These are phyloP conservation scores for Serilophus lunatus DNA, from an alignment of 2,113 vertebrate species.

Conservation along the genomic window DNA sequence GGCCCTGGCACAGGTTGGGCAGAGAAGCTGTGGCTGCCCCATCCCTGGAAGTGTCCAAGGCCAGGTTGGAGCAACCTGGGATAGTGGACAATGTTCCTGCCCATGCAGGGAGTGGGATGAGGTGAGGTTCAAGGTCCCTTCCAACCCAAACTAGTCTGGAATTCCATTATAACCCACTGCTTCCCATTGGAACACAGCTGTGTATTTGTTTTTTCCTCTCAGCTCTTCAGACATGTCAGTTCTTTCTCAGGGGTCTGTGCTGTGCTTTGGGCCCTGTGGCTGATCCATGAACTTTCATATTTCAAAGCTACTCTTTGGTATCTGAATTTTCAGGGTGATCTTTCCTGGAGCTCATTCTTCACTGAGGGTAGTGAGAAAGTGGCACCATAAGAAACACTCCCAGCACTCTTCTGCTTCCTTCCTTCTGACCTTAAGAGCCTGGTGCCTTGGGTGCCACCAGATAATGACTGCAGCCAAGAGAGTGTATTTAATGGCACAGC, in stretches of 20 bases:
- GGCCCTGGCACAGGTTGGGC: not conserved
- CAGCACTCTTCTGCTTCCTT: not conserved
- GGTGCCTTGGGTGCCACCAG: rapidly evolving
- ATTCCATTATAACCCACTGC: not conserved
- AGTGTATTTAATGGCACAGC: not conserved
- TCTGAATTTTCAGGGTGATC: not conserved
- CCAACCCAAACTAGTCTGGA: not conserved
- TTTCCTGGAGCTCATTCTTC: not conserved
- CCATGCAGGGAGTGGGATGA: not conserved
- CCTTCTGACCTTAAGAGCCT: not conserved
- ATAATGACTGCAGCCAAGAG: not conserved
- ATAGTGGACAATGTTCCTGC: not conserved
- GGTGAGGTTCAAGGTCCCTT: rapidly evolving
- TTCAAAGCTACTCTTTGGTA: not conserved
- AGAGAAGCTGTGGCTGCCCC: not conserved
- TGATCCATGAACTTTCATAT: not conserved
- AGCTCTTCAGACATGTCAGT: not conserved
- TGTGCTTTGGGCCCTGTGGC: not conserved
- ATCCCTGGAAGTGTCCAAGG: not conserved
- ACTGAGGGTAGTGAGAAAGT: not conserved
- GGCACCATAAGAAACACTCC: not conserved
- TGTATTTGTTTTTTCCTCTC: not conserved
- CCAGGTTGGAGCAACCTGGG: not conserved
- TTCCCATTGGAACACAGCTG: not conserved
- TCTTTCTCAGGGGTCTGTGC: not conserved